Percentiles rank a stretch among this genome's conserved stretches.
These are phyloP conservation scores for Tupiocoris notatus DNA, from an alignment of 2,888 invertebrate genomes.

Conservation along the genomic window DNA sequence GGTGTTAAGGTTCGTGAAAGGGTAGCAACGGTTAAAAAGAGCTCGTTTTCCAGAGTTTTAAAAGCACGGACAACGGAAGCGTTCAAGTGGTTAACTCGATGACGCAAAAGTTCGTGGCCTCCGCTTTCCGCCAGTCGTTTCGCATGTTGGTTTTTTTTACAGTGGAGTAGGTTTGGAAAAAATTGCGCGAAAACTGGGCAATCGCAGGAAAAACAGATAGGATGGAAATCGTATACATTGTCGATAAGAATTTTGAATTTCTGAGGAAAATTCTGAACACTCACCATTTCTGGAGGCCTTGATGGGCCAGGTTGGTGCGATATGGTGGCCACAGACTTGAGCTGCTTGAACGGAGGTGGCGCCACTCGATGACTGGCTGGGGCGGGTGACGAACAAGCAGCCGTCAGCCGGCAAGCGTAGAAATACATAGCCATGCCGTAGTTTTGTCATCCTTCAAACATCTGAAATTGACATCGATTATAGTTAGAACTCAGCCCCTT, in stretches of 20 bases:
- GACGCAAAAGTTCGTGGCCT: too few relatives aligned
- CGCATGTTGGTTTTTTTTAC: too few relatives aligned
- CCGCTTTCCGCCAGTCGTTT: too few relatives aligned
- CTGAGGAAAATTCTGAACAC: too few relatives aligned
- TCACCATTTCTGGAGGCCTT: slow-evolving; percentile 26
- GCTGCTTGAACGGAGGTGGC: slow-evolving; percentile 34
- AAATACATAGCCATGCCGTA: slow-evolving; percentile 63
- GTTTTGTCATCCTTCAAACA: slow-evolving; percentile 42
- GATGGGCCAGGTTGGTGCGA: slow-evolving; percentile 45
- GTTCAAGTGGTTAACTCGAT: background rate
- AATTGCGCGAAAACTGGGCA: too few relatives aligned
- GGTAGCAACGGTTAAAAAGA: background rate
- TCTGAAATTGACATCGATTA: too few relatives aligned
- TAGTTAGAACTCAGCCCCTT: too few relatives aligned
- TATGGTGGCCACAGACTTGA: slow-evolving; percentile 44
- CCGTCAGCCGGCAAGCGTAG: slow-evolving; percentile 66
- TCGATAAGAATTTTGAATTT: too few relatives aligned
- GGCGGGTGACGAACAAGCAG: slow-evolving; percentile 57
- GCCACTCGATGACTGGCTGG: slow-evolving; percentile 30
- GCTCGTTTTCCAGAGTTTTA: background rate
- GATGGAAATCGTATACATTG: too few relatives aligned
- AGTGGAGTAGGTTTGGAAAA: too few relatives aligned
- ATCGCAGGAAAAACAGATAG: too few relatives aligned
- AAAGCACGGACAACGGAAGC: background rate
- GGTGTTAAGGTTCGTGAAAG: background rate